A percentile compares a stretch with the other conserved stretches of the same genome.
Evolutionary conservation across 2,113 vertebrate genomes (phyloP).

Genomic region (Syngnathus scovelli): DNA sequence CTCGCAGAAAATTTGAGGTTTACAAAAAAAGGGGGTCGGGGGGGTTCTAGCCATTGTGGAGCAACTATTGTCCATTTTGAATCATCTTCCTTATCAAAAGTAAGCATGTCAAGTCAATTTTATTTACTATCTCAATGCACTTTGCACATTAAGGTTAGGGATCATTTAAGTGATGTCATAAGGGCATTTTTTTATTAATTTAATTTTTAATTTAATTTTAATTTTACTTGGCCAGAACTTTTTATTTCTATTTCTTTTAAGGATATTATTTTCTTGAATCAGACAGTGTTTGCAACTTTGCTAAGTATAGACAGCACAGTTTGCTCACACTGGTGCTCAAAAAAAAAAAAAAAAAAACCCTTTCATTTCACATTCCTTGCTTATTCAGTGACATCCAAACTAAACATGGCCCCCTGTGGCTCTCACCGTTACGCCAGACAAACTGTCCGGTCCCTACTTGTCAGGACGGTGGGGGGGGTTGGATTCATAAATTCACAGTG

Average conservation of each 20-base stretch:
- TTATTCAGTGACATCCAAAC: not conserved
- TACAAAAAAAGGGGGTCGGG: constrained; percentile 54
- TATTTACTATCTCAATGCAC: not conserved
- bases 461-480: not conserved
- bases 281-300: no score
- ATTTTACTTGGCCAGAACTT: no score
- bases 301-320: no score
- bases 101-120: not conserved
- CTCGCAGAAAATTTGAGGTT: constrained; percentile 67
- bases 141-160: not conserved
- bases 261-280: no score
- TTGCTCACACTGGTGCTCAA: no score
- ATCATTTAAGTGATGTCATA: not conserved
- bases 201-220: no score
- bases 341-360: not conserved
- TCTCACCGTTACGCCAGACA: not conserved
- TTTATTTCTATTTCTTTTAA: no score
- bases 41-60: constrained; percentile 16
- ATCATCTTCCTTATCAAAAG: constrained; percentile 18
- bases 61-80: constrained; percentile 2
- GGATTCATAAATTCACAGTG: not conserved
- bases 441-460: constrained; percentile 1
- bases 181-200: no score
- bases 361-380: not conserved
- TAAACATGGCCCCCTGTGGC: not conserved